Evolutionary conservation across 2,113 vertebrate species (phyloP).

Genomic region (Spea bombifrons): DNA sequence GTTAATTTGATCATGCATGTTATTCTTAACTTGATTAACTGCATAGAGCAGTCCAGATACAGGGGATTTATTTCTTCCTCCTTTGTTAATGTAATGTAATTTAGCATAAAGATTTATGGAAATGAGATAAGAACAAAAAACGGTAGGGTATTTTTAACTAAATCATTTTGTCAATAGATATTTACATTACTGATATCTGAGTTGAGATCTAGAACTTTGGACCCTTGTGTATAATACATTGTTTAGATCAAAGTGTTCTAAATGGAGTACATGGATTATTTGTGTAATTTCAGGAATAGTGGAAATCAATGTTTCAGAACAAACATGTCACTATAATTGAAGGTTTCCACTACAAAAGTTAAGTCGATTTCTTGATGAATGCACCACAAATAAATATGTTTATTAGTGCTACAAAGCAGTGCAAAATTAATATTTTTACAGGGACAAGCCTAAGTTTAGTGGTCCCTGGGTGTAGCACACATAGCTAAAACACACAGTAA

Average conservation of each 20-base stretch:
- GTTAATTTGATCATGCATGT: constrained; percentile 42
- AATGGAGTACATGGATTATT: neutral
- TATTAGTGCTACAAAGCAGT: no score
- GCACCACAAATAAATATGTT: no score
- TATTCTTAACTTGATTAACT: constrained; percentile 39
- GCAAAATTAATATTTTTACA: no score
- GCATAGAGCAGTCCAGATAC: constrained; percentile 1
- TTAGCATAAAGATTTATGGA: constrained; percentile 42
- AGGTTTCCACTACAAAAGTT: neutral
- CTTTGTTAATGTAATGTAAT: constrained; percentile 42
- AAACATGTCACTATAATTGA: neutral
- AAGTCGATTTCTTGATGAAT: no score
- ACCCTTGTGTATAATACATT: constrained; percentile 1
- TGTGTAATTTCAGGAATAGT: neutral
- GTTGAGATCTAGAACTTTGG: neutral
- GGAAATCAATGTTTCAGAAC: neutral
- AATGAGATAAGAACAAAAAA: constrained; percentile 8
- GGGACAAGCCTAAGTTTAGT: no score
- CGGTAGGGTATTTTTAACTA: constrained; percentile 23
- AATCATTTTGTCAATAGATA: constrained; percentile 28
- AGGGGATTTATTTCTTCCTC: constrained; percentile 18
- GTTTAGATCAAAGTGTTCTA: neutral
- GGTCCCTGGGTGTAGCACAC: no score
- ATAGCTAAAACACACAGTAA: no score
- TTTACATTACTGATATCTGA: constrained; percentile 4